Percentiles rank a stretch among this genome's conserved stretches.
phyloP scores from a whole-genome alignment of 2,797 vertebrate species.

The Varecia variegata region DNA sequence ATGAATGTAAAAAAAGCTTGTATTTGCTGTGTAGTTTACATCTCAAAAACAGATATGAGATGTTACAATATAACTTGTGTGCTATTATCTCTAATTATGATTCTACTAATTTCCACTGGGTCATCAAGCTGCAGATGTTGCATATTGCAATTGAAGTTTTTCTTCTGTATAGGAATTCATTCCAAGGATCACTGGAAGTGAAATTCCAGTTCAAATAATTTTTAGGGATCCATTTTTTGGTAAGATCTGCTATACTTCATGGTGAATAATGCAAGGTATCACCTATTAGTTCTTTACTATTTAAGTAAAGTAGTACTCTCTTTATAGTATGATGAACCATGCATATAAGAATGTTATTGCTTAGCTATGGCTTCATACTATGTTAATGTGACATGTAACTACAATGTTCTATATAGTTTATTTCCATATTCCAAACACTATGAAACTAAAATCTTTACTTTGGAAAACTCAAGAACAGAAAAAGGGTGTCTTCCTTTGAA shows the following conservation, averaged over 20 bases:
- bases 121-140: background rate
- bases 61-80: background rate
- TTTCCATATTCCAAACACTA: conserved; percentile 22
- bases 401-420: background rate
- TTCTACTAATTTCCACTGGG: background rate
- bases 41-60: background rate
- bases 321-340: background rate
- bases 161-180: background rate
- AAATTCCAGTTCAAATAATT: conserved; percentile 36
- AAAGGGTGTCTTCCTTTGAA: conserved; percentile 8
- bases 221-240: background rate
- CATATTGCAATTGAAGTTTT: background rate
- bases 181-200: background rate
- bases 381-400: background rate
- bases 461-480: background rate
- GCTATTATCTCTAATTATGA: background rate
- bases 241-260: background rate
- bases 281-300: background rate
- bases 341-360: background rate
- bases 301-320: conserved; percentile 21
- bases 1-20: background rate
- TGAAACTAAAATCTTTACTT: conserved; percentile 17
- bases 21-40: background rate
- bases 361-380: conserved; percentile 25
- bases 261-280: background rate